Evolutionary conservation across 2,113 vertebrate species (phyloP).

Genomic region (Bufo bufo): DNA sequence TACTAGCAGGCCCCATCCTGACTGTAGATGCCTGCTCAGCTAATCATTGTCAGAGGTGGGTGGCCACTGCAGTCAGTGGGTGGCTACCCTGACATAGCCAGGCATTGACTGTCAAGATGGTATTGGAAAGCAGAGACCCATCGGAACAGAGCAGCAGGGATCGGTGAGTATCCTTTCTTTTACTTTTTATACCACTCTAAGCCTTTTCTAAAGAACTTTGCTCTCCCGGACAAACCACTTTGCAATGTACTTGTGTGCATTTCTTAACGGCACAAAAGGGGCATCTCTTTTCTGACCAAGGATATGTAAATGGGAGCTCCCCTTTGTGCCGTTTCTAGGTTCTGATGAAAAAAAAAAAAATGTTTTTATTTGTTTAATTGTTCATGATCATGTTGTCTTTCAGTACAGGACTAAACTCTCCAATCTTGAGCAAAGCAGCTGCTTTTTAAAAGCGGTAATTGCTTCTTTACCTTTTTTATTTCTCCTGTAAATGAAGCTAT

Average conservation of each 20-base stretch:
- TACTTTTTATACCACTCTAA: no score
- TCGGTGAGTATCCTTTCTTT: no score
- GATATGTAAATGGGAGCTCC: background rate
- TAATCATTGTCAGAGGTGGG: no score
- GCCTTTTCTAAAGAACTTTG: no score
- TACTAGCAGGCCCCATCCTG: no score
- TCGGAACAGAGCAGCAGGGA: no score
- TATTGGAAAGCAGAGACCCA: no score
- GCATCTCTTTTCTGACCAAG: background rate
- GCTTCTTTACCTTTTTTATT: conserved; percentile 92
- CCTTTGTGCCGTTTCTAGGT: conserved; percentile 49
- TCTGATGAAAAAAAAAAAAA: conserved; percentile 70
- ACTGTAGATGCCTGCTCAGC: no score
- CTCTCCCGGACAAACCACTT: no score
- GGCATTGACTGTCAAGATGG: no score
- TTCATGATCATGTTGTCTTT: conserved; percentile 94
- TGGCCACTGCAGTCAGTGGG: no score
- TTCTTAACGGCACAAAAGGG: conserved; percentile 25
- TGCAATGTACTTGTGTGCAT: conserved; percentile 74
- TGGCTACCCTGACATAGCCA: no score
- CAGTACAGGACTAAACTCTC: conserved; percentile 92
- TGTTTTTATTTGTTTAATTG: conserved; percentile 83
- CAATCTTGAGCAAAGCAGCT: conserved; percentile 93
- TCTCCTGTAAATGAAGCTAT: conserved; percentile 86
- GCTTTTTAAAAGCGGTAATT: conserved; percentile 97